These are phyloP conservation scores for Scatophagus argus DNA, from an alignment of 2,113 vertebrate species.

Conservation along the genomic window DNA sequence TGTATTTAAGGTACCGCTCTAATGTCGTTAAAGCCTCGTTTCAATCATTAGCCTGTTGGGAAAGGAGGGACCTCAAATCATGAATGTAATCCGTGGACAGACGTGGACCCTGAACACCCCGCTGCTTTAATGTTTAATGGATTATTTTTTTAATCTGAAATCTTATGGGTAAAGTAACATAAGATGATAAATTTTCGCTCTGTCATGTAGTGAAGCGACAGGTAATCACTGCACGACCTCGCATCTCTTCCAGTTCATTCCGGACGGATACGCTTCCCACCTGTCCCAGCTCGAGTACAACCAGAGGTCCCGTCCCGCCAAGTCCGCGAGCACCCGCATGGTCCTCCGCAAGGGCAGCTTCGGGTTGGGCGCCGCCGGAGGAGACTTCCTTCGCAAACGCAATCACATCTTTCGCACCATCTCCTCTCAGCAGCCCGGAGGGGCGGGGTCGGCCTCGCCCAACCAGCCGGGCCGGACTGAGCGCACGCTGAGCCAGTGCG, in stretches of 20 bases:
- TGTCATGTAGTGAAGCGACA: no score
- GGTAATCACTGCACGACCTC: no score
- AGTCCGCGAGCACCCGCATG: conserved; percentile 92
- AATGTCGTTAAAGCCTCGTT: no score
- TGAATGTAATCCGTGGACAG: no score
- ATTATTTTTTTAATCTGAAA: no score
- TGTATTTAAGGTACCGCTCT: no score
- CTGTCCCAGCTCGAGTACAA: conserved; percentile 96
- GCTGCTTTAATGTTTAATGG: no score
- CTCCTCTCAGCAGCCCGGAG: conserved; percentile 90
- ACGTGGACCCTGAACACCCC: no score
- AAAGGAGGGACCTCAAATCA: no score
- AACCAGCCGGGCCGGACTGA: conserved; percentile 85
- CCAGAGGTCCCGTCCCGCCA: conserved; percentile 92
- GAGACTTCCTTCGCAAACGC: conserved; percentile 95
- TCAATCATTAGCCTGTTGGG: no score
- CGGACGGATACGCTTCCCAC: conserved; percentile 95
- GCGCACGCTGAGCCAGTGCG: conserved; percentile 92
- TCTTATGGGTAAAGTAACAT: no score
- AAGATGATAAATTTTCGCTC: no score
- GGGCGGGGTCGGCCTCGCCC: conserved; percentile 36
- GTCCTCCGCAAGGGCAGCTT: conserved; percentile 97
- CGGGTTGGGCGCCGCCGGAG: conserved; percentile 89
- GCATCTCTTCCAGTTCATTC: conserved; percentile 89
- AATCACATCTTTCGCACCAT: conserved; percentile 97